These are phyloP conservation scores for Dromococcyx pavoninus DNA, from an alignment of 2,797 vertebrate species.

Conservation along the genomic window DNA sequence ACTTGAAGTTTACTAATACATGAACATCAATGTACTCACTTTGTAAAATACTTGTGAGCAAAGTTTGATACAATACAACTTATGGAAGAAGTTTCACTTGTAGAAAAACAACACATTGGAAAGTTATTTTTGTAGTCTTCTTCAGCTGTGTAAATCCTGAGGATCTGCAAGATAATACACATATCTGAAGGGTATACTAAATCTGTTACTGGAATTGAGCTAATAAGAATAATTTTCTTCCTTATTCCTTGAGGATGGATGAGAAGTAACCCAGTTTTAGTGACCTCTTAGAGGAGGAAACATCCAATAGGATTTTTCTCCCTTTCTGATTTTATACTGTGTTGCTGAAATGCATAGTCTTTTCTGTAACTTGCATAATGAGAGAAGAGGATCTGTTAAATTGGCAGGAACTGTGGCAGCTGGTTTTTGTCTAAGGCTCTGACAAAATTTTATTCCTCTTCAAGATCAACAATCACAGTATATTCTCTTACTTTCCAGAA, in stretches of 20 bases:
- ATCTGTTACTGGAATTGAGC: neutral
- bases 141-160: neutral
- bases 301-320: neutral
- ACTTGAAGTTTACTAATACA: neutral
- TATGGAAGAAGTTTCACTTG: neutral
- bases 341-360: neutral
- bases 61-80: neutral
- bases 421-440: neutral
- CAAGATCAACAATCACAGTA: neutral
- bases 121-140: neutral
- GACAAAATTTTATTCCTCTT: neutral
- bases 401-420: neutral
- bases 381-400: neutral
- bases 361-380: neutral
- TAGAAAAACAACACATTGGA: neutral
- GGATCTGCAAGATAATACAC: neutral
- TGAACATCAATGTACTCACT: neutral
- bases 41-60: neutral
- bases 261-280: neutral
- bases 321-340: neutral
- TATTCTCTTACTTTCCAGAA: slow-evolving; percentile 10
- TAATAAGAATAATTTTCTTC: neutral
- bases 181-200: neutral
- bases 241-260: neutral
- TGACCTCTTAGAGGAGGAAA: neutral